Evolutionary conservation across 2,797 vertebrate genomes (phyloP), one percentile per base, ranked within the genome.

Genomic region (Macropus fuliginosus): DNA sequence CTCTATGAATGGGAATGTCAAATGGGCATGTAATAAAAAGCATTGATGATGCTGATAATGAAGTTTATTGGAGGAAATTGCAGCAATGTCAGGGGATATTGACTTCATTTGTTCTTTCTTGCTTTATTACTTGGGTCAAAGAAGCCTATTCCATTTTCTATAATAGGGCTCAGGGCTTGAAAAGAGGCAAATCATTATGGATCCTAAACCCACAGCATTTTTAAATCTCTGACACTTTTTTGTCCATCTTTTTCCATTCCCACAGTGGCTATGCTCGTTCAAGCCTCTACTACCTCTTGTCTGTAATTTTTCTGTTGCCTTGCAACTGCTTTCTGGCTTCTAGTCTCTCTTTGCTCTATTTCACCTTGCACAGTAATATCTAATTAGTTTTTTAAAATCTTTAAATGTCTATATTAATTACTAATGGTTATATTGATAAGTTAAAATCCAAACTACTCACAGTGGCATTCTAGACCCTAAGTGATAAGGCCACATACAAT

Each of bases 221-320:
- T 74, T 31, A 93, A 95, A 93, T 54, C 66, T 94, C n/a, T 92
- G 40, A 92, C 21, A 4, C 91, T 89, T 27, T 62, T 91, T 91
- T 28, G 62, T 9, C 40, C 74, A 81, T 66, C 50, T 6, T 16
- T 24, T 93, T 91, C 59, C 55, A 66, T 92, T 90, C 40, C 54
- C 40, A 81, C 2, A 10, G 24, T 21, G 89, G 55, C 52, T 56
- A 92, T 57, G 55, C 16, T n/a, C 55, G 62, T 92, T 95, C 29
- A 92, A 94, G 74, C 21, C 18, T 46, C 46, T 46, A 46, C 24
- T 46, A 81, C 21, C 4, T 81, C 40, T 46, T 46, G 74, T 46
- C 74, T 46, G n/a, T 95, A 92, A 95, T 74, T 91, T 54, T 93
- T 59, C 54, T 59, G 27, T 89, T 94, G 40, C 50, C 21, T 0